Evolutionary conservation across 1,140 invertebrate species (phyloP).

Genomic region (Heliconius hewitsoni): DNA sequence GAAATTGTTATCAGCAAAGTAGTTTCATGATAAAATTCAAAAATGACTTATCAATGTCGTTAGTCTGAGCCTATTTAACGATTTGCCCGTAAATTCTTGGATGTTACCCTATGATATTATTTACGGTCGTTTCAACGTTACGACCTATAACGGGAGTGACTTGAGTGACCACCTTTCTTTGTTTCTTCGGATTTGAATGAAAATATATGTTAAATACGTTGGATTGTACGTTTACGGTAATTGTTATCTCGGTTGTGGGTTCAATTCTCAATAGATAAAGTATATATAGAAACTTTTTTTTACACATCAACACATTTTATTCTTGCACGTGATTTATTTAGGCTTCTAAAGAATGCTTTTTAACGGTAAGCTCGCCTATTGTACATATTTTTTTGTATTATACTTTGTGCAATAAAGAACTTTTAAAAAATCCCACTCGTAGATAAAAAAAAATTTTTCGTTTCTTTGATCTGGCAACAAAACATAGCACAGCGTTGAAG

Average conservation of each 20-base stretch:
- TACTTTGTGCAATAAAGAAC: too few species aligned
- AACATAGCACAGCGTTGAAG: background rate
- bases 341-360: too few species aligned
- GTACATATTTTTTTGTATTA: too few species aligned
- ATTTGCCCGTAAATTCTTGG: slow-evolving; percentile 14
- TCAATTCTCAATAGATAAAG: too few species aligned
- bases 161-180: background rate
- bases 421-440: too few species aligned
- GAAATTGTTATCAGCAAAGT: background rate
- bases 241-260: too few species aligned
- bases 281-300: too few species aligned
- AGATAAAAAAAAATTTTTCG: too few species aligned
- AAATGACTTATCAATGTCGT: slow-evolving; percentile 14
- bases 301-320: too few species aligned
- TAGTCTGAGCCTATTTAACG: slow-evolving; percentile 14
- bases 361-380: too few species aligned
- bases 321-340: too few species aligned
- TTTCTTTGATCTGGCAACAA: background rate
- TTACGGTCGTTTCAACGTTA: slow-evolving; percentile 13
- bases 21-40: background rate
- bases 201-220: background rate
- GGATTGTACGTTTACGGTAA: too few species aligned
- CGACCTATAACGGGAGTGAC: slow-evolving; percentile 14
- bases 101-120: slow-evolving; percentile 17
- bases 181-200: background rate